phyloP scores from a whole-genome alignment of 1,140 invertebrate genomes.

The Brachionus angularis region DNA sequence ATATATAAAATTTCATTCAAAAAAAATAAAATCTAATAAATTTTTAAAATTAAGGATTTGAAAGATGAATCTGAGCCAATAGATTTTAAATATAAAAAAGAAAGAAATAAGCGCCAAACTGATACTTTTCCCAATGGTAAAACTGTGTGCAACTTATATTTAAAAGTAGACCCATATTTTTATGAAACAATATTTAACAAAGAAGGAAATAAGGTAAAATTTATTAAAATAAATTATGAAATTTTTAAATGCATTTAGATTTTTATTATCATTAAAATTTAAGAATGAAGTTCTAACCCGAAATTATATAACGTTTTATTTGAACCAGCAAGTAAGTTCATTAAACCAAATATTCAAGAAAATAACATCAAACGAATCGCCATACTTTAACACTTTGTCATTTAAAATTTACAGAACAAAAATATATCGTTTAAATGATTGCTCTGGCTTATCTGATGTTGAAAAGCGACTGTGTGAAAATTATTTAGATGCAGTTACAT shows the following conservation, averaged over 20 bases:
- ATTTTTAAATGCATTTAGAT: neutral
- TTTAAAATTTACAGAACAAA: neutral
- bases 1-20: neutral
- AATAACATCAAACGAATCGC: neutral
- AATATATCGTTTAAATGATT: neutral
- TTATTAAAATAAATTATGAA: too few relatives aligned
- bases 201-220: constrained; percentile 28
- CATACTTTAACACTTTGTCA: neutral
- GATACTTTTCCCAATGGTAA: constrained; percentile 35
- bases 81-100: constrained; percentile 27
- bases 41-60: too few relatives aligned
- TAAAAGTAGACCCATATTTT: constrained; percentile 38
- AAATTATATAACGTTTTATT: constrained; percentile 21
- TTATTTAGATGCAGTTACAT: constrained; percentile 25
- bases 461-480: constrained; percentile 26
- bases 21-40: too few relatives aligned
- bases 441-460: neutral
- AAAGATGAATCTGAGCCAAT: neutral
- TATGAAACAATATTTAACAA: constrained; percentile 33
- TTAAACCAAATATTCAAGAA: constrained; percentile 23
- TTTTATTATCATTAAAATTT: neutral
- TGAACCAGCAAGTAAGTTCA: constrained; percentile 15
- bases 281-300: neutral
- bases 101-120: constrained; percentile 39
- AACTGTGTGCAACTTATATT: constrained; percentile 14